Percentiles rank a stretch among this genome's conserved stretches.
Evolutionary conservation across 2,888 invertebrate species (phyloP).

Genomic region (Dryobotodes eremita): DNA sequence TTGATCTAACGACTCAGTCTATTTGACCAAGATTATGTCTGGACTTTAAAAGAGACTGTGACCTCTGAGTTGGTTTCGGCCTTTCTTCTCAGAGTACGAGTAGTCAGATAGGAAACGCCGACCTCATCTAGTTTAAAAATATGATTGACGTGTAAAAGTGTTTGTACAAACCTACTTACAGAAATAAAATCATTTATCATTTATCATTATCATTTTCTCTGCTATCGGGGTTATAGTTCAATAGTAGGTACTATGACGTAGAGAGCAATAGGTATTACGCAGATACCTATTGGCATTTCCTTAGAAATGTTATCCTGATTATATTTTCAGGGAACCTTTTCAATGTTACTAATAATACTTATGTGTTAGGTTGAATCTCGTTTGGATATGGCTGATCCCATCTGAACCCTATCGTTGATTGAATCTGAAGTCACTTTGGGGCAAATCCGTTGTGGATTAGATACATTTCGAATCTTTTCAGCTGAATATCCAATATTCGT

Average conservation of each 20-base stretch:
- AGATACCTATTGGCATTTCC: background rate
- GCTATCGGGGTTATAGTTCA: background rate
- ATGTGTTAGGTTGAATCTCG: constrained; percentile 3
- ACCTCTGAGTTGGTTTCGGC: too few relatives aligned
- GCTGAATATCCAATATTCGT: constrained; percentile 42
- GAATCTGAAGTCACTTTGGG: constrained; percentile 49
- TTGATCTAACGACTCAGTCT: background rate
- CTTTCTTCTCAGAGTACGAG: too few relatives aligned
- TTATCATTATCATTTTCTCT: background rate
- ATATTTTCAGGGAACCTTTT: constrained; percentile 19
- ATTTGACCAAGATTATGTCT: too few relatives aligned
- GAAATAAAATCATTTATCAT: too few relatives aligned
- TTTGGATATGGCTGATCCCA: constrained; percentile 28
- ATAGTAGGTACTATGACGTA: too few relatives aligned
- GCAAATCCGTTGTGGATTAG: constrained; percentile 48
- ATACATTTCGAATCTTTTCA: constrained; percentile 30
- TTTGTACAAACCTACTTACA: too few relatives aligned
- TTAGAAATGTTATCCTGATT: background rate
- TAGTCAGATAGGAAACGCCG: too few relatives aligned
- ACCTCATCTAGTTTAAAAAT: too few relatives aligned
- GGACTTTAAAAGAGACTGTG: too few relatives aligned
- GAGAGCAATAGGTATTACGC: too few relatives aligned
- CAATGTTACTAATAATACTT: constrained; percentile 43
- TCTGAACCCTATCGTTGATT: constrained; percentile 46
- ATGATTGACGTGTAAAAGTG: too few relatives aligned